A percentile compares a stretch with the other conserved stretches of the same genome.
These are phyloP conservation scores for Pycnomerus fuliginosus DNA, from an alignment of 2,888 invertebrate genomes.

Conservation along the genomic window DNA sequence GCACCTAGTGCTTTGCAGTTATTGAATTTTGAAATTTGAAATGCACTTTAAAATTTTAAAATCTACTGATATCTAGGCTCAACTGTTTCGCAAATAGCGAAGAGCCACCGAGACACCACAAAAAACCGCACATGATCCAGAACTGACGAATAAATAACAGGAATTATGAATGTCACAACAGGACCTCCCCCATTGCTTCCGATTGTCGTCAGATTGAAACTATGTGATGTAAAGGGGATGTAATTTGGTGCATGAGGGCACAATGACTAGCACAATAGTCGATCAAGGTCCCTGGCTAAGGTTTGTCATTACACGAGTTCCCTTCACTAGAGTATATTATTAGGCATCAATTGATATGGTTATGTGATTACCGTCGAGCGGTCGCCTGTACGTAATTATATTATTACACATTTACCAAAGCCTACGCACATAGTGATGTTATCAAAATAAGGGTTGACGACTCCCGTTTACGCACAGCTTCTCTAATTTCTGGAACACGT, in stretches of 20 bases:
- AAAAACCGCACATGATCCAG: no score
- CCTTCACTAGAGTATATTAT: slow-evolving; percentile 47
- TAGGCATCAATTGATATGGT: slow-evolving; percentile 54
- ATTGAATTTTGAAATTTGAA: no score
- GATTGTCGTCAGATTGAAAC: slow-evolving; percentile 12
- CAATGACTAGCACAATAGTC: slow-evolving; percentile 45
- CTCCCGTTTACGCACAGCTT: slow-evolving; percentile 12
- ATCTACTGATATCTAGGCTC: no score
- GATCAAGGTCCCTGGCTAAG: slow-evolving; percentile 44
- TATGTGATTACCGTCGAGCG: slow-evolving; percentile 49
- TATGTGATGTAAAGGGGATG: slow-evolving; percentile 34
- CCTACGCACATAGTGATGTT: slow-evolving; percentile 8
- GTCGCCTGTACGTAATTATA: slow-evolving; percentile 42
- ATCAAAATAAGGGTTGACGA: slow-evolving; percentile 22
- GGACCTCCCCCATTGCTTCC: slow-evolving; percentile 35
- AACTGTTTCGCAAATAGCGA: no score
- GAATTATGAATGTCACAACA: slow-evolving; percentile 51
- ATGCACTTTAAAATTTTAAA: no score
- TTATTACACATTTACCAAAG: slow-evolving; percentile 35
- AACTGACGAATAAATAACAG: slow-evolving; percentile 38
- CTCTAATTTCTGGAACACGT: no score
- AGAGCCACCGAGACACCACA: no score
- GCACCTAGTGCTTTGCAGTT: no score
- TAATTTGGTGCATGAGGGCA: slow-evolving; percentile 39
- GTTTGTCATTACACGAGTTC: slow-evolving; percentile 45